Conservation (phyloP, 64 coral and sea anemone species). For the Cladopsammia gracilis region DNA sequence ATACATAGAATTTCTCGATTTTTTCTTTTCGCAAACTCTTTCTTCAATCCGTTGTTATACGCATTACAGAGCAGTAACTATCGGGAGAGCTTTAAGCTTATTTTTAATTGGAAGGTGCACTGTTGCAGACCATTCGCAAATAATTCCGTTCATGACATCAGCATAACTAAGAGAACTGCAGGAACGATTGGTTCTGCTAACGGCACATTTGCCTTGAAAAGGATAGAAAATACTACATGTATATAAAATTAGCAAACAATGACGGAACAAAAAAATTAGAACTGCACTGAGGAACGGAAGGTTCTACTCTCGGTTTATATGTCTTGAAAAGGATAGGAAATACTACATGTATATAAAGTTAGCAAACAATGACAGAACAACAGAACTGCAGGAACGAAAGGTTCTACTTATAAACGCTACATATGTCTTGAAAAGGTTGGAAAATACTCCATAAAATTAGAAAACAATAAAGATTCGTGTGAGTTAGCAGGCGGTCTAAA, state of each 20-base stretch:
- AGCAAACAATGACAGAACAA: too few relatives aligned
- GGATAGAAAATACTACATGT: background rate
- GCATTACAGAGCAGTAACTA: slow-evolving; percentile 41
- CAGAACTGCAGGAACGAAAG: too few relatives aligned
- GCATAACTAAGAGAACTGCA: background rate
- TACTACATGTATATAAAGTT: too few relatives aligned
- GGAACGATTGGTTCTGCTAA: background rate
- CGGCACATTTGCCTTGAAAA: background rate
- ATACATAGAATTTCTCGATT: slow-evolving; percentile 13
- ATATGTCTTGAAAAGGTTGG: too few relatives aligned
- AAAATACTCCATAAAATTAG: too few relatives aligned
- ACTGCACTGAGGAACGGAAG: too few relatives aligned
- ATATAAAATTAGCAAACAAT: background rate
- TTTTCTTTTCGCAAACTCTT: slow-evolving; percentile 48
- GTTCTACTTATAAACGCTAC: too few relatives aligned
- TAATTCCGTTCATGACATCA: background rate
- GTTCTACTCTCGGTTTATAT: too few relatives aligned
- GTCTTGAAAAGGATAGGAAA: too few relatives aligned
- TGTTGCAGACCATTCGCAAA: background rate
- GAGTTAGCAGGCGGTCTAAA: too few relatives aligned
- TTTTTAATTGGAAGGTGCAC: background rate
- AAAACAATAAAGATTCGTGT: too few relatives aligned
- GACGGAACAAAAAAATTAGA: background rate
- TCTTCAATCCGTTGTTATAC: slow-evolving; percentile 46
- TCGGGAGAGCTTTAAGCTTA: background rate